A percentile compares a stretch with the other conserved stretches of the same genome.
phyloP scores from a whole-genome alignment of 2,888 invertebrate species.

The Creontiades dilutus region DNA sequence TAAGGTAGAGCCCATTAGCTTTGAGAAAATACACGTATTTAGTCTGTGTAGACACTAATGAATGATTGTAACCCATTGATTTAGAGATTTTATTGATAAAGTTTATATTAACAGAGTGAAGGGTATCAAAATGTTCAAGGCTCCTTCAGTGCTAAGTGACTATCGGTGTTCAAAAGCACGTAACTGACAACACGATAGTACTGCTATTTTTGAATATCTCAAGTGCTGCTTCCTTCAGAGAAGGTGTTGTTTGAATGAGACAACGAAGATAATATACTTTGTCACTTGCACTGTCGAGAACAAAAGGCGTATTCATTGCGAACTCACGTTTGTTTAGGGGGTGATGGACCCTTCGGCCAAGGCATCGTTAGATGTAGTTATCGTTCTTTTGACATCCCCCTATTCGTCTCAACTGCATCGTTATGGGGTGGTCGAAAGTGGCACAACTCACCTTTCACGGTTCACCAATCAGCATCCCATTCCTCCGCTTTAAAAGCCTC shows the following conservation, averaged over 20 bases:
- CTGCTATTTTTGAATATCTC: background rate
- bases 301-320: background rate
- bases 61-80: too few species aligned
- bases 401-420: background rate
- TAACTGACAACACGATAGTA: background rate
- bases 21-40: too few species aligned
- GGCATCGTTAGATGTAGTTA: background rate
- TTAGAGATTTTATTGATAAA: too few species aligned
- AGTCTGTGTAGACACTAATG: too few species aligned
- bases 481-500: background rate
- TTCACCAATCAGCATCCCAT: background rate
- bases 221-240: background rate
- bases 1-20: too few species aligned
- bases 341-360: background rate
- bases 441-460: background rate
- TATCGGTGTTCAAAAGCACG: too few species aligned
- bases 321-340: background rate
- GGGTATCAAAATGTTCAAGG: too few species aligned
- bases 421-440: background rate
- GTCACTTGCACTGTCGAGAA: background rate
- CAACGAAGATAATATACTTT: background rate
- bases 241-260: background rate
- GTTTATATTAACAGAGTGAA: too few species aligned
- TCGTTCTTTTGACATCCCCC: background rate
- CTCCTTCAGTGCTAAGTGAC: too few species aligned